A percentile compares a stretch with the other conserved stretches of the same genome.
Conservation (phyloP, 2,797 vertebrate species). For the Phrynocephalus forsythii region DNA sequence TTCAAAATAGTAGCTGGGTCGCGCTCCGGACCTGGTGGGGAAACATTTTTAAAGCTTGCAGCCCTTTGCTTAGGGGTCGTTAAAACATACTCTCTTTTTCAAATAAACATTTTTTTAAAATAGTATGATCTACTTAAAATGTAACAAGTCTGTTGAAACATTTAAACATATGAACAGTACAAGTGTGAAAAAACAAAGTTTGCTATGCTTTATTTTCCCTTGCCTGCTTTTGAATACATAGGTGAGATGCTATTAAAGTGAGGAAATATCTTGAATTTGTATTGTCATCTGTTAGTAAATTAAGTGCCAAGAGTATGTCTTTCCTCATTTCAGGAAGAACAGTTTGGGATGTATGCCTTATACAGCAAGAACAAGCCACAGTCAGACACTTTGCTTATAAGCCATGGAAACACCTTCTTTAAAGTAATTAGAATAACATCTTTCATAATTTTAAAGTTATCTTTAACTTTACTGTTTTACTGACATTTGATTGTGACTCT, state of each 20-base stretch:
- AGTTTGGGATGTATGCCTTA: slow-evolving; percentile 88
- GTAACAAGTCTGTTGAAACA: neutral
- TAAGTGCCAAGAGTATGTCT: neutral
- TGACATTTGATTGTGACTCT: neutral
- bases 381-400: slow-evolving; percentile 84
- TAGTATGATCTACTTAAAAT: too few relatives aligned
- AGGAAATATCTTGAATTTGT: neutral
- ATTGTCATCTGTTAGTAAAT: neutral
- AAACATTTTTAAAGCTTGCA: too few relatives aligned
- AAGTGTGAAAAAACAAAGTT: neutral
- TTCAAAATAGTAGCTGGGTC: too few relatives aligned
- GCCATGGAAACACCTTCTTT: slow-evolving; percentile 88
- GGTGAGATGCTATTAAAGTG: neutral
- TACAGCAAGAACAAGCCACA: slow-evolving; percentile 92
- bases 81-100: too few relatives aligned
- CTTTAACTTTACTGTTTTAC: neutral
- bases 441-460: neutral
- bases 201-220: neutral
- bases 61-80: too few relatives aligned
- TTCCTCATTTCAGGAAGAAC: slow-evolving; percentile 80
- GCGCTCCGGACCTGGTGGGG: too few relatives aligned
- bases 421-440: slow-evolving; percentile 75
- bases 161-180: too few relatives aligned
- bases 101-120: too few relatives aligned
- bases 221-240: neutral